A percentile compares a stretch with the other conserved stretches of the same genome.
Conservation (phyloP, 1,140 invertebrate genomes). For the Calycopis cecrops region DNA sequence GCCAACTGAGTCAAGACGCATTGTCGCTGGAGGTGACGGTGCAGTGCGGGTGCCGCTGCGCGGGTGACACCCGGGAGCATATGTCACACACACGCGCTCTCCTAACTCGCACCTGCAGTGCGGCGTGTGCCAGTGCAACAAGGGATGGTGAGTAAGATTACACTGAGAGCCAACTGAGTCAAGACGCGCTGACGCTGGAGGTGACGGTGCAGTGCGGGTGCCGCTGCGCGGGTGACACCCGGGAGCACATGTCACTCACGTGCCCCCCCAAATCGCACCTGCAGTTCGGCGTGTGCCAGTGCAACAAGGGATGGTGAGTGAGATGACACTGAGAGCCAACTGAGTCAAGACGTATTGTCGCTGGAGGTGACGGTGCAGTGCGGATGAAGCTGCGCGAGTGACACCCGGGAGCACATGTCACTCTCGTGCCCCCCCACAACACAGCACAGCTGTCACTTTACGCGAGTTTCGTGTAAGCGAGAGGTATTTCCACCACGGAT, state of each 20-base stretch:
- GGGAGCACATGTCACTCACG: conserved; percentile 34
- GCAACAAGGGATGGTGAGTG: conserved; percentile 75
- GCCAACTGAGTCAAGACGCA: conserved; percentile 67
- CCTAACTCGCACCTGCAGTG: conserved; percentile 73
- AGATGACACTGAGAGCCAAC: conserved; percentile 69
- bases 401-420: conserved; percentile 29
- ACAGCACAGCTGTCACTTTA: too few relatives aligned
- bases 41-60: conserved; percentile 67
- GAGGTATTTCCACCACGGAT: too few relatives aligned
- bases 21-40: conserved; percentile 67
- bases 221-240: conserved; percentile 44
- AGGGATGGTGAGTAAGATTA: conserved; percentile 71
- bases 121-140: conserved; percentile 76
- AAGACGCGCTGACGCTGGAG: conserved; percentile 64
- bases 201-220: conserved; percentile 70
- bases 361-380: conserved; percentile 70
- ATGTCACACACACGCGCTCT: conserved; percentile 54
- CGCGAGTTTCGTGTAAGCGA: too few relatives aligned
- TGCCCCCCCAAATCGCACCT: conserved; percentile 72
- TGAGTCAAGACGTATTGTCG: conserved; percentile 64
- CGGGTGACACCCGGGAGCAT: conserved; percentile 31
- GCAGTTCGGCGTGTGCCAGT: conserved; percentile 76
- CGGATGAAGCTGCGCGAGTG: conserved; percentile 59
- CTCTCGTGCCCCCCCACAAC: conserved; percentile 65
- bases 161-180: conserved; percentile 63